Conservation (phyloP, 2,888 invertebrate genomes). For the Corbicula japonica region DNA sequence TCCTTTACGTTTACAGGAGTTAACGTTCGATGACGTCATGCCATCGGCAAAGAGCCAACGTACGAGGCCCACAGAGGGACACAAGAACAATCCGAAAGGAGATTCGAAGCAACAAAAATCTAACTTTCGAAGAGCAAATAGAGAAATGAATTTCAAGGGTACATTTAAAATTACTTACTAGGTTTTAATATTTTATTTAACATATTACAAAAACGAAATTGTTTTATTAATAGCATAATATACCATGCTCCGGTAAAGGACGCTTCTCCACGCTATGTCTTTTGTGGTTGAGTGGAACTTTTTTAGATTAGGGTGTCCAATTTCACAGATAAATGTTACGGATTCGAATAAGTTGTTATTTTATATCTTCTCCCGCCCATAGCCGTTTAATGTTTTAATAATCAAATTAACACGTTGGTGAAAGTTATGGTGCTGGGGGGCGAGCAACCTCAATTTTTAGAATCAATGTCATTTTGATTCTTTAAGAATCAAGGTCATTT, state of each 20-base stretch:
- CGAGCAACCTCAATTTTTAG: too few relatives aligned
- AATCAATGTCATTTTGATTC: too few relatives aligned
- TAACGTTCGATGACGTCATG: constrained; percentile 17
- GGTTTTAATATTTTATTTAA: neutral
- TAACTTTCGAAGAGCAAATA: constrained; percentile 48
- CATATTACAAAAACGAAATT: neutral
- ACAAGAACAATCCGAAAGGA: constrained; percentile 30
- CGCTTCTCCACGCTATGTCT: neutral
- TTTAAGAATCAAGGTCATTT: too few relatives aligned
- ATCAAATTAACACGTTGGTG: too few relatives aligned
- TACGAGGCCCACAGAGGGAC: constrained; percentile 7
- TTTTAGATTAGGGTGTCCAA: neutral
- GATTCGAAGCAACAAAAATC: constrained; percentile 23
- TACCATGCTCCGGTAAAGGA: neutral
- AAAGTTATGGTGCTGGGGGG: too few relatives aligned
- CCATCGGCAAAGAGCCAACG: constrained; percentile 17
- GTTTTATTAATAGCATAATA: neutral
- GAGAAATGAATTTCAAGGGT: constrained; percentile 46
- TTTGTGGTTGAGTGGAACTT: neutral
- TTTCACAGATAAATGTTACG: neutral
- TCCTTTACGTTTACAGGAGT: constrained; percentile 7
- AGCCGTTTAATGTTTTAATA: too few relatives aligned
- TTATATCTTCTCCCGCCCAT: too few relatives aligned
- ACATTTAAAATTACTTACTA: too few relatives aligned
- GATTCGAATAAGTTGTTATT: too few relatives aligned